Conservation (phyloP, 2,797 vertebrate genomes). For the Urophycis tenuis region DNA sequence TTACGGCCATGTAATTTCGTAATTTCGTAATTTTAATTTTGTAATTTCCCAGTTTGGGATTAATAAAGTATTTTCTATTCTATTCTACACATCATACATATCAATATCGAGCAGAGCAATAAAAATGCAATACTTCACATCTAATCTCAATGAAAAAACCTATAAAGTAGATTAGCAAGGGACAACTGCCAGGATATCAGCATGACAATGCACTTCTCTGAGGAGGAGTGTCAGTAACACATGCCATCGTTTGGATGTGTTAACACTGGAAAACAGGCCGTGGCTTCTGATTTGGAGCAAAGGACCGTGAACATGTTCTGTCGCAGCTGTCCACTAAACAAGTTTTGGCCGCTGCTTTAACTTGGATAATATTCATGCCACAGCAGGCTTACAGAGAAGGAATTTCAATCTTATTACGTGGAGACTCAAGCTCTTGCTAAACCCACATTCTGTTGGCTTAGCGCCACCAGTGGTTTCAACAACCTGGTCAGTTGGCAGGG, state of each 20-base stretch:
- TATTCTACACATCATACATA: too few relatives aligned
- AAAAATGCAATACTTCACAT: too few relatives aligned
- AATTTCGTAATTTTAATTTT: too few relatives aligned
- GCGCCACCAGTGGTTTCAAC: slow-evolving; percentile 45
- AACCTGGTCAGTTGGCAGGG: slow-evolving; percentile 17
- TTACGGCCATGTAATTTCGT: too few relatives aligned
- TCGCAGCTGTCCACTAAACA: background rate
- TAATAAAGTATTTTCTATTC: too few relatives aligned
- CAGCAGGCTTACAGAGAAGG: slow-evolving; percentile 63
- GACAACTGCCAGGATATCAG: background rate
- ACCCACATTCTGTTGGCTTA: slow-evolving; percentile 60
- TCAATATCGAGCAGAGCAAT: background rate
- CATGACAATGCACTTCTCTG: background rate
- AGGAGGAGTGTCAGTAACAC: background rate
- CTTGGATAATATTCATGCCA: slow-evolving; percentile 32
- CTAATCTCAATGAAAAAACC: too few relatives aligned
- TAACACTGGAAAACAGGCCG: background rate
- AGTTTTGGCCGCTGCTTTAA: background rate
- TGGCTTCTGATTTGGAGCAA: background rate
- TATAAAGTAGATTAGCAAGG: background rate
- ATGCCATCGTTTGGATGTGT: background rate
- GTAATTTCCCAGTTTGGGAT: too few relatives aligned
- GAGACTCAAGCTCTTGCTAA: slow-evolving; percentile 59
- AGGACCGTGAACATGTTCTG: background rate
- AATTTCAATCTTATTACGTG: slow-evolving; percentile 63